These are phyloP conservation scores for Drosophila equinoxialis DNA, from an alignment of 1,140 invertebrate genomes.

Conservation along the genomic window DNA sequence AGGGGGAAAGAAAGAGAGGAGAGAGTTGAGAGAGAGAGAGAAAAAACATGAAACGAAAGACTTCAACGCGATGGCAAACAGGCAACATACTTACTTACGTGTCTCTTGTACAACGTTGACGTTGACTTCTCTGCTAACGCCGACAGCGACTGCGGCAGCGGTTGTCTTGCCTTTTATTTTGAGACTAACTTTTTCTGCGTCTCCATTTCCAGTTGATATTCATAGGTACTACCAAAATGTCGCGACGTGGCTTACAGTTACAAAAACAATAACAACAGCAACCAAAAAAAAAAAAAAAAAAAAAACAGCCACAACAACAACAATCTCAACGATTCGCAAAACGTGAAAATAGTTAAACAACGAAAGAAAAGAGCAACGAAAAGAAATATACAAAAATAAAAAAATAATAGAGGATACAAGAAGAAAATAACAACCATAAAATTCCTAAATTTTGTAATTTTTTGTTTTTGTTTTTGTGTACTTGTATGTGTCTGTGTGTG, in stretches of 20 bases:
- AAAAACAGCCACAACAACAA: neutral
- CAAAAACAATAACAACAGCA: conserved; percentile 23
- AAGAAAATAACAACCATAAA: conserved; percentile 23
- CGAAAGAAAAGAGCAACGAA: conserved; percentile 16
- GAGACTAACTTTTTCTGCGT: conserved; percentile 26
- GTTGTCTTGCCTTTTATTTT: conserved; percentile 20
- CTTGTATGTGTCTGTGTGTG: conserved; percentile 1
- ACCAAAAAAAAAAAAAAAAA: conserved; percentile 25
- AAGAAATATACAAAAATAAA: conserved; percentile 9
- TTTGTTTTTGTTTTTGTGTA: conserved; percentile 20
- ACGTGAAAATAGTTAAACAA: conserved; percentile 21
- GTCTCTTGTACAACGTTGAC: conserved; percentile 12
- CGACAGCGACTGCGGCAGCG: neutral
- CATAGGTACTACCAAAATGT: conserved; percentile 61
- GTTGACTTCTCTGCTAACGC: conserved; percentile 7
- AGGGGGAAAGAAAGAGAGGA: neutral
- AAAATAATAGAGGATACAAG: conserved; percentile 19
- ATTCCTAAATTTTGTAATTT: conserved; percentile 27
- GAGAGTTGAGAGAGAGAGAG: neutral
- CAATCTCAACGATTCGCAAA: conserved; percentile 26
- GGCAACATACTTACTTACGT: conserved; percentile 65
- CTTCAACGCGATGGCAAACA: conserved; percentile 47
- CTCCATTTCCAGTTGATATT: conserved; percentile 56
- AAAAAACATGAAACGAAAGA: conserved; percentile 51
- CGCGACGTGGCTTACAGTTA: conserved; percentile 32